Percentiles rank a stretch among this genome's conserved stretches.
Conservation (phyloP, 2,888 invertebrate genomes). For the Barypeithes pellucidus region DNA sequence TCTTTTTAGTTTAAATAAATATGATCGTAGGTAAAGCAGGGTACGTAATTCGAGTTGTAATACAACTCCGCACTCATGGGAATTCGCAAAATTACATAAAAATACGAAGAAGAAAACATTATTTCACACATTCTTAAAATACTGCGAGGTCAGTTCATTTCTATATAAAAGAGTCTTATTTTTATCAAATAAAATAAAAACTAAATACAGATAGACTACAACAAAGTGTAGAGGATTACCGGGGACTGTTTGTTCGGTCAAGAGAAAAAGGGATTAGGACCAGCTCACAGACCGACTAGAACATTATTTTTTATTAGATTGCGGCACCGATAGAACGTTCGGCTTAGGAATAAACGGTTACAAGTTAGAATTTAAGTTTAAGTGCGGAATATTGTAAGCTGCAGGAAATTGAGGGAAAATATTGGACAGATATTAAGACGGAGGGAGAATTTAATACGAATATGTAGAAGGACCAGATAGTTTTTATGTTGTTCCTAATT, state of each 20-base stretch:
- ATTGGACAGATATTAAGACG: neutral
- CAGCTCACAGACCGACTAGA: constrained; percentile 34
- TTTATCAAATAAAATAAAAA: neutral
- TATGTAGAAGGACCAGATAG: too few relatives aligned
- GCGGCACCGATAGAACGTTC: constrained; percentile 31
- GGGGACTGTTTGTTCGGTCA: constrained; percentile 26
- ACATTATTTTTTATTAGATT: constrained; percentile 49
- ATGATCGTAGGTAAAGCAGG: too few relatives aligned
- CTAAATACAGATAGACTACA: constrained; percentile 1
- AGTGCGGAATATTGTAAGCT: neutral
- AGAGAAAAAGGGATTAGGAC: constrained; percentile 37
- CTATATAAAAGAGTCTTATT: neutral
- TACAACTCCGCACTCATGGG: too few relatives aligned
- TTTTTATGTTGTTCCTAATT: too few relatives aligned
- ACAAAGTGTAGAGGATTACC: constrained; percentile 44
- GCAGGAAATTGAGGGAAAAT: too few relatives aligned
- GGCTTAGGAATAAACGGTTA: constrained; percentile 14
- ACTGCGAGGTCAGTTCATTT: too few relatives aligned
- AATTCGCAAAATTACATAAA: too few relatives aligned
- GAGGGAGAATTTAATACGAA: too few relatives aligned
- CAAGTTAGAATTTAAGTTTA: constrained; percentile 39
- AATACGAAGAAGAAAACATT: too few relatives aligned
- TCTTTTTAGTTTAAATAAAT: too few relatives aligned
- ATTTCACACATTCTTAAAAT: too few relatives aligned
- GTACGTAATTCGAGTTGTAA: too few relatives aligned